Percentiles rank a stretch among this genome's conserved stretches.
Evolutionary conservation across 2,113 vertebrate species (phyloP).

Genomic region (Ursus arctos): DNA sequence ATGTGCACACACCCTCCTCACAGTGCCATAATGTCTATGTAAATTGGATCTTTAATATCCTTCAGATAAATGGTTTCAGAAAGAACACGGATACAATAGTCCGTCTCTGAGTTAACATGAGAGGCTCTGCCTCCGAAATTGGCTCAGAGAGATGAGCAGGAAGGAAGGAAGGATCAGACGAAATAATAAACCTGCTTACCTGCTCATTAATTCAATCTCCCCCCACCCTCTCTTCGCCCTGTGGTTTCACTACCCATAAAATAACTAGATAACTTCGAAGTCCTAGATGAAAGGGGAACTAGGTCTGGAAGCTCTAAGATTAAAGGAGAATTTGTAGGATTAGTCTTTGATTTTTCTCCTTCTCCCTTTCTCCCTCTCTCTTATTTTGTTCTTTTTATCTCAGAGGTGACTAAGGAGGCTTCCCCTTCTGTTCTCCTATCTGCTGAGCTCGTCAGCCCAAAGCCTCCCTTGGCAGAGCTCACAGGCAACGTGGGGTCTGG

Average conservation of each 20-base stretch:
- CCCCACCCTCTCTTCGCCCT: slow-evolving; percentile 61
- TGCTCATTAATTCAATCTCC: slow-evolving; percentile 89
- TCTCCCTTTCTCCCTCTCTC: background rate
- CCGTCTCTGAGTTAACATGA: slow-evolving; percentile 71
- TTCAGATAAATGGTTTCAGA: slow-evolving; percentile 75
- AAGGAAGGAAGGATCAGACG: slow-evolving; percentile 87
- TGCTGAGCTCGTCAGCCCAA: background rate
- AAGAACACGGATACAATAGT: slow-evolving; percentile 72
- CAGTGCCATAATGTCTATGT: slow-evolving; percentile 64
- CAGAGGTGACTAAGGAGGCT: slow-evolving; percentile 51
- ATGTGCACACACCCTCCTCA: background rate
- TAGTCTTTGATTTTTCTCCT: slow-evolving; percentile 85
- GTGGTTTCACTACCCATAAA: slow-evolving; percentile 76
- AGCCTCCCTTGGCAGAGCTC: background rate
- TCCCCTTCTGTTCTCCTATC: slow-evolving; percentile 11
- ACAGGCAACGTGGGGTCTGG: background rate
- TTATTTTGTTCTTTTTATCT: slow-evolving; percentile 75
- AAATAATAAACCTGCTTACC: slow-evolving; percentile 89
- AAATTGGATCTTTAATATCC: slow-evolving; percentile 72
- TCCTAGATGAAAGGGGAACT: slow-evolving; percentile 88
- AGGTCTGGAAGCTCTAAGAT: slow-evolving; percentile 86
- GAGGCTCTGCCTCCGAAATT: slow-evolving; percentile 85
- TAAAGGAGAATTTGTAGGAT: slow-evolving; percentile 89
- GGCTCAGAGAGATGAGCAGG: slow-evolving; percentile 86
- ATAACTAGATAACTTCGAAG: slow-evolving; percentile 84